Conservation (phyloP, 2,797 vertebrate species). For the Argentina silus region DNA sequence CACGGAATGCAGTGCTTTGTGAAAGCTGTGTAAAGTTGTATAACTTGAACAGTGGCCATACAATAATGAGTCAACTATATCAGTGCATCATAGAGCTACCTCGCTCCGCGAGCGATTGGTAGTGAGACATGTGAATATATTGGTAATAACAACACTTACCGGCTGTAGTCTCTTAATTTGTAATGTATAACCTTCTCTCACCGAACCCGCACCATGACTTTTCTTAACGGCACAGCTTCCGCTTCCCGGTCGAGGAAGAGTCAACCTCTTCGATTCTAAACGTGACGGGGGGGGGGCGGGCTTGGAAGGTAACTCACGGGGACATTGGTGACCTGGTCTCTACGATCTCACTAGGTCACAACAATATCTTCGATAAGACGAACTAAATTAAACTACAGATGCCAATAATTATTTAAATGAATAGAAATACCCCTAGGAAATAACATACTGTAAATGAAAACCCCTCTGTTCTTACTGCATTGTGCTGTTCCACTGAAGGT, state of each 20-base stretch:
- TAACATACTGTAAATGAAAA: accelerated
- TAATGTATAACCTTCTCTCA: conserved; percentile 78
- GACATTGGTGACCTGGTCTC: no score
- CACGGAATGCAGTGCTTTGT: conserved; percentile 29
- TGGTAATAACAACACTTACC: conserved; percentile 66
- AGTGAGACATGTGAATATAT: neutral
- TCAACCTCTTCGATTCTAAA: conserved; percentile 27
- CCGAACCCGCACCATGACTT: conserved; percentile 69
- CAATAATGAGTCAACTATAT: conserved; percentile 16
- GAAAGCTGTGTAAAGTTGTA: conserved; percentile 51
- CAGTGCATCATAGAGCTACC: neutral
- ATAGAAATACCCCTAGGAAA: neutral
- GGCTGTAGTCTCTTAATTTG: conserved; percentile 37
- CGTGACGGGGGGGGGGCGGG: conserved; percentile 3
- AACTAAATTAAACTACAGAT: accelerated
- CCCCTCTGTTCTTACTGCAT: conserved; percentile 36
- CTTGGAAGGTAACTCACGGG: neutral
- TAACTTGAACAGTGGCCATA: conserved; percentile 45
- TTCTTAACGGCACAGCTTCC: conserved; percentile 66
- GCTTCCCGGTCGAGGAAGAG: conserved; percentile 79
- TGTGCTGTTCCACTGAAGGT: conserved; percentile 82
- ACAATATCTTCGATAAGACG: accelerated
- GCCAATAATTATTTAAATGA: neutral
- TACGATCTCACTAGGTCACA: neutral
- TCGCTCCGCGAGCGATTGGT: neutral